Conservation (phyloP, 2,113 vertebrate species). For the Nerophis lumbriciformis region DNA sequence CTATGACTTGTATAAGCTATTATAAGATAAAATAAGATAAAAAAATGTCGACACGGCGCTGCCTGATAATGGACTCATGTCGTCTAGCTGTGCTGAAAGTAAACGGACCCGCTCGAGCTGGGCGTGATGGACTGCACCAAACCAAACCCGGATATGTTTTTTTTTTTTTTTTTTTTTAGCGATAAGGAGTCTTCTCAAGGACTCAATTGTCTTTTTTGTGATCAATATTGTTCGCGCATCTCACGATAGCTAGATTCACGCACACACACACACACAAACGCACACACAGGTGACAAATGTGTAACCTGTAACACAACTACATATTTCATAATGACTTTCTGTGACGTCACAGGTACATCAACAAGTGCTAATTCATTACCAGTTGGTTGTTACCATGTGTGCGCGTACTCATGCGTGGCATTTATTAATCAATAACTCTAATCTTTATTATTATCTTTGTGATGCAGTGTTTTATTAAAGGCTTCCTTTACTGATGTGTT, state of each 20-base stretch:
- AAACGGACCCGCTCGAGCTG: neutral
- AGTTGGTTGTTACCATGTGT: too few relatives aligned
- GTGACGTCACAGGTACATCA: conserved; percentile 9
- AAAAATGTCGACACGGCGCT: neutral
- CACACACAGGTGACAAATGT: neutral
- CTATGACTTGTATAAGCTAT: neutral
- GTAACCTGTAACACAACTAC: too few relatives aligned
- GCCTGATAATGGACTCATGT: conserved; percentile 4
- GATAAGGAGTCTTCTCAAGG: neutral
- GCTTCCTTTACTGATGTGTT: too few relatives aligned
- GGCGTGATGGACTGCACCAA: neutral
- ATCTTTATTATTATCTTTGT: too few relatives aligned
- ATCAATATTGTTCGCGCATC: conserved; percentile 19
- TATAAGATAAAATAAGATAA: neutral
- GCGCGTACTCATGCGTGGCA: too few relatives aligned
- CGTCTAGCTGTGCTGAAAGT: neutral
- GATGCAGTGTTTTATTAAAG: too few relatives aligned
- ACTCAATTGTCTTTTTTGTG: too few relatives aligned
- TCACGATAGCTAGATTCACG: neutral
- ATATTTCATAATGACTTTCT: neutral
- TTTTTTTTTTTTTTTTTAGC: neutral
- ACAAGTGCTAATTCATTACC: conserved; percentile 24
- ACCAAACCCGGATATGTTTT: neutral
- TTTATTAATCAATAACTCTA: too few relatives aligned
- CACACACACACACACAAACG: neutral